These are phyloP conservation scores for Eudyptes chrysolophus DNA, from an alignment of 2,113 vertebrate genomes.

Conservation along the genomic window DNA sequence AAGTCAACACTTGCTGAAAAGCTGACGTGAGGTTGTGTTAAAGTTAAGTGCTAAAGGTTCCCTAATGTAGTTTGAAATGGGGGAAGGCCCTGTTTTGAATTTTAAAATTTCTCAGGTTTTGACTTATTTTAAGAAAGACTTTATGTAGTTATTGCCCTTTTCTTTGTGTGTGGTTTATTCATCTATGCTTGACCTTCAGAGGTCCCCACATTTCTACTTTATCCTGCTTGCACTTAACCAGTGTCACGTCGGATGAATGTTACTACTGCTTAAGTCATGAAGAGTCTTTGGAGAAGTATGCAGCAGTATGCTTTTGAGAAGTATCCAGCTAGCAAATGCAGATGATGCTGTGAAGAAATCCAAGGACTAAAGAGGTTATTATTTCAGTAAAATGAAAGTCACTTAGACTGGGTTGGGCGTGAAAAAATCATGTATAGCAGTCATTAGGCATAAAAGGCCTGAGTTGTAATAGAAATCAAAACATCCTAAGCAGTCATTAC, in stretches of 20 bases:
- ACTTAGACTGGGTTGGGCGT: neutral
- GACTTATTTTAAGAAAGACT: neutral
- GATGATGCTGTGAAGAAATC: neutral
- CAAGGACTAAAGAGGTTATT: neutral
- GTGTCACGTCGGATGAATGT: neutral
- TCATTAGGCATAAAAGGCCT: constrained; percentile 29
- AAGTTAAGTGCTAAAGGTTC: constrained; percentile 27
- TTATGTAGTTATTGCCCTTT: neutral
- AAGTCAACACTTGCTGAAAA: constrained; percentile 32
- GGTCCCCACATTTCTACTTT: neutral
- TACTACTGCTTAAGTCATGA: neutral
- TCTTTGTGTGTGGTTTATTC: neutral
- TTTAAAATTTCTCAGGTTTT: constrained; percentile 1
- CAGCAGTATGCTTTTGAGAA: neutral
- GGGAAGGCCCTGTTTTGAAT: constrained; percentile 27
- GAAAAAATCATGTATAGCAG: constrained; percentile 10
- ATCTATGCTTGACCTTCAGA: neutral
- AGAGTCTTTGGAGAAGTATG: neutral
- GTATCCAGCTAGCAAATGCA: neutral
- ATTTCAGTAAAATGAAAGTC: constrained; percentile 36
- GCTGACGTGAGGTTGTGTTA: neutral
- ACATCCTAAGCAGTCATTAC: constrained; percentile 35
- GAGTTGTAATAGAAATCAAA: constrained; percentile 9
- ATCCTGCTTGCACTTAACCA: neutral
- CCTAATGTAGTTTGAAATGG: neutral